Percentiles rank a stretch among this genome's conserved stretches.
Evolutionary conservation across 2,113 vertebrate genomes (phyloP).

Genomic region (Neolamprologus hecqui): DNA sequence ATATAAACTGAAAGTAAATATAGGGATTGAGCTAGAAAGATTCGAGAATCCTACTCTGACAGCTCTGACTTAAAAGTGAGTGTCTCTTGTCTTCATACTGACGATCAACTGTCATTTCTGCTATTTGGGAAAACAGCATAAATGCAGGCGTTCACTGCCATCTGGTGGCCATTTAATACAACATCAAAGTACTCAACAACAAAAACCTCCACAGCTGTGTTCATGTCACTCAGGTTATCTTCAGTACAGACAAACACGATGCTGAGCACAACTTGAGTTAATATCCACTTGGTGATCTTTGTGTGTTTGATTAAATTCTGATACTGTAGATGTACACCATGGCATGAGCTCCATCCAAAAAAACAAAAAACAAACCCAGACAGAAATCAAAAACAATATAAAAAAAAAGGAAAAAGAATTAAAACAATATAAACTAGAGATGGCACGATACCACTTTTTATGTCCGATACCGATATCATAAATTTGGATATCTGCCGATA

Average conservation of each 20-base stretch:
- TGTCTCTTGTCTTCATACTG: neutral
- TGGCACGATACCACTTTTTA: too few species aligned
- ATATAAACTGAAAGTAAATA: neutral
- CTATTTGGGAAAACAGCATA: neutral
- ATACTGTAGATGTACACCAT: neutral
- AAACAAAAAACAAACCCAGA: neutral
- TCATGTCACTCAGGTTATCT: neutral
- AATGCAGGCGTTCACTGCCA: constrained; percentile 57
- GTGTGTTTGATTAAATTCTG: neutral
- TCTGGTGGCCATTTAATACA: constrained; percentile 56
- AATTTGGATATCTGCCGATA: too few species aligned
- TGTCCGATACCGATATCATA: too few species aligned
- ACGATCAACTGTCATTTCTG: neutral
- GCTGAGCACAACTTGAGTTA: neutral
- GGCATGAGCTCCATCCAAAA: neutral
- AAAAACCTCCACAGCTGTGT: neutral
- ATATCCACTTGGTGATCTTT: neutral
- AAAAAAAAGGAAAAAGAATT: neutral
- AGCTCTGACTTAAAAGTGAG: neutral
- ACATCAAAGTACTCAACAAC: neutral
- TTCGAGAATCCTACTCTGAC: neutral
- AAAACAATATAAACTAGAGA: neutral
- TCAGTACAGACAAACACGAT: neutral
- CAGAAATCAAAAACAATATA: neutral
- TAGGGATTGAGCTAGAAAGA: neutral